Evolutionary conservation across 2,113 vertebrate genomes (phyloP).

Genomic region (Stictonetta naevosa): DNA sequence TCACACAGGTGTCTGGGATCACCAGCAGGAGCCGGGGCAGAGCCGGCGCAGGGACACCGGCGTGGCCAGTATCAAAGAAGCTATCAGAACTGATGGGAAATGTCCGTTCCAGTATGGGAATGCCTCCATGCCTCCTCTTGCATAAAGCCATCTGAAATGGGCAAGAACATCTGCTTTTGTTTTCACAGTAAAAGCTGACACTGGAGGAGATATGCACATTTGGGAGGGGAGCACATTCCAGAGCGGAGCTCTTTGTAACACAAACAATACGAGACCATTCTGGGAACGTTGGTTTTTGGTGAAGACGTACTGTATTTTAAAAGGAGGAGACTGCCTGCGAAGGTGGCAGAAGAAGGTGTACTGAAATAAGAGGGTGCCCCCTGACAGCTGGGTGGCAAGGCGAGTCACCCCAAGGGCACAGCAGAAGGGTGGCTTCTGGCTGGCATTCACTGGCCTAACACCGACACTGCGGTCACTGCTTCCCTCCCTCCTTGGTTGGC

Average conservation of each 20-base stretch:
- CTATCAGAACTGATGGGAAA: not conserved
- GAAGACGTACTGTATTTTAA: not conserved
- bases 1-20: not conserved
- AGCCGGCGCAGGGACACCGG: not conserved
- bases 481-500: not conserved
- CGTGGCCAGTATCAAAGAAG: not conserved
- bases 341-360: not conserved
- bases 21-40: not conserved
- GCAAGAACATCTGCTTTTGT: conserved; percentile 60
- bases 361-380: not conserved
- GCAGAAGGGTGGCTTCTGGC: not conserved
- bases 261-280: conserved; percentile 4
- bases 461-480: not conserved
- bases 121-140: not conserved
- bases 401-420: accelerated
- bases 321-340: not conserved
- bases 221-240: conserved; percentile 36
- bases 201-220: not conserved
- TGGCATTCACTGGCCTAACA: not conserved
- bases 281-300: not conserved
- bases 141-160: conserved; percentile 21
- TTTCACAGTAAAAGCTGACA: conserved; percentile 50
- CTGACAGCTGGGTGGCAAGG: not conserved
- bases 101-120: not conserved
- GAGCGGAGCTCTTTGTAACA: conserved; percentile 10